Percentiles rank a stretch among this genome's conserved stretches.
phyloP scores from a whole-genome alignment of 2,797 vertebrate genomes.

The Molossus alvarezi region DNA sequence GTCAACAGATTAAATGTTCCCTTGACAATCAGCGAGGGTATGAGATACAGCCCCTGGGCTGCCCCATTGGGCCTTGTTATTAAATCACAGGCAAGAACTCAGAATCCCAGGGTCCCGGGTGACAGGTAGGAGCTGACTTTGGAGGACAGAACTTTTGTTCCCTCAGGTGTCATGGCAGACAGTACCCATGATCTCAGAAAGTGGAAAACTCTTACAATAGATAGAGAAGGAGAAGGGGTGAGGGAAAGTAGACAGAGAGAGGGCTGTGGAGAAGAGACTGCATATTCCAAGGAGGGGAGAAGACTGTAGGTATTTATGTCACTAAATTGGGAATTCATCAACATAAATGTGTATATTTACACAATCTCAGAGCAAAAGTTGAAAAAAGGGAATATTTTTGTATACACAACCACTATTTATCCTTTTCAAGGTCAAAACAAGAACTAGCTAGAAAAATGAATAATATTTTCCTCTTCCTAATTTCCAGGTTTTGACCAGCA shows the following conservation, averaged over 20 bases:
- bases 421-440: slow-evolving; percentile 85
- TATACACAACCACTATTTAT: slow-evolving; percentile 82
- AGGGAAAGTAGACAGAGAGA: neutral
- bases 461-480: slow-evolving; percentile 56
- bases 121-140: slow-evolving; percentile 16
- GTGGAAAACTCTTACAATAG: slow-evolving; percentile 27
- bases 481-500: slow-evolving; percentile 75
- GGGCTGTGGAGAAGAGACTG: too few relatives aligned
- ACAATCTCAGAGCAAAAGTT: slow-evolving; percentile 80
- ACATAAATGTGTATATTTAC: slow-evolving; percentile 56
- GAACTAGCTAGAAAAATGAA: slow-evolving; percentile 75
- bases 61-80: slow-evolving; percentile 66
- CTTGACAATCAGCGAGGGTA: slow-evolving; percentile 76
- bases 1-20: slow-evolving; percentile 83
- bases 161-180: neutral
- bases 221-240: neutral
- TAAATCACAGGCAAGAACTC: slow-evolving; percentile 82
- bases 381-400: slow-evolving; percentile 83
- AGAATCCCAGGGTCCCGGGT: slow-evolving; percentile 3
- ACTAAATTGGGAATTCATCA: slow-evolving; percentile 31
- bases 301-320: slow-evolving; percentile 9
- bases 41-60: slow-evolving; percentile 88
- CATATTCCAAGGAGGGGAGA: neutral
- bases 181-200: neutral
- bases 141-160: neutral